These are phyloP conservation scores for Phallusia fumigata DNA, from an alignment of 23 tunicate species.

Conservation along the genomic window DNA sequence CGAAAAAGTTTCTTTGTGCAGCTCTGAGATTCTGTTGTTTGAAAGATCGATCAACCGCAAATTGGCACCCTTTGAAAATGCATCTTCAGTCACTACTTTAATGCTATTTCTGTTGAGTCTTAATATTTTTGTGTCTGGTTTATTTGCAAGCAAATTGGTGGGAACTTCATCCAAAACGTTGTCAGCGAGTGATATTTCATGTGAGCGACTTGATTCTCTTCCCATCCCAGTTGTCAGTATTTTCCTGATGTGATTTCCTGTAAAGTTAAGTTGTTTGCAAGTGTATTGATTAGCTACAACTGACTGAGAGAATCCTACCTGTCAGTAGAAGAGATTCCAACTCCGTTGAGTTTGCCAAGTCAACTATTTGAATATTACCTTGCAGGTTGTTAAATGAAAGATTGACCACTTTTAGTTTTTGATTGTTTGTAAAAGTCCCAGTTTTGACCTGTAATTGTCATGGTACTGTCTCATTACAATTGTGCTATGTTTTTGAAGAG, in stretches of 20 bases:
- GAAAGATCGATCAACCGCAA: constrained; percentile 51
- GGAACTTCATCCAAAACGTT: constrained; percentile 52
- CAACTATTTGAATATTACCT: constrained; percentile 6
- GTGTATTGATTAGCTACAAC: too few species aligned
- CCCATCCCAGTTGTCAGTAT: background rate
- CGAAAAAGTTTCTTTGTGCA: constrained; percentile 22
- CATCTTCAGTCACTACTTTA: background rate
- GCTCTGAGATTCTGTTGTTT: constrained; percentile 46
- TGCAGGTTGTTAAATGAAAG: constrained; percentile 49
- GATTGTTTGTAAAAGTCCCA: constrained; percentile 46
- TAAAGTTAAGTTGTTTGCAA: background rate
- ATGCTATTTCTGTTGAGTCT: constrained; percentile 44
- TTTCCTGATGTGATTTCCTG: background rate
- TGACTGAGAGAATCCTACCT: constrained; percentile 12
- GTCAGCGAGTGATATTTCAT: constrained; percentile 15
- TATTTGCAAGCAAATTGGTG: constrained; percentile 15
- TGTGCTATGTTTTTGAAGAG: too few species aligned
- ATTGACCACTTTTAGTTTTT: constrained; percentile 35
- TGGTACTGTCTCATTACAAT: too few species aligned
- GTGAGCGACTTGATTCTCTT: background rate
- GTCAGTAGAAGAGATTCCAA: constrained; percentile 32
- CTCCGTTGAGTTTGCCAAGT: constrained; percentile 26
- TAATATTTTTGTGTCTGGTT: constrained; percentile 17
- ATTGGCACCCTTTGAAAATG: background rate
- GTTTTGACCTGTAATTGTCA: background rate